phyloP scores from a whole-genome alignment of 2,888 invertebrate genomes.

The Dimorphilus gyrociliatus region DNA sequence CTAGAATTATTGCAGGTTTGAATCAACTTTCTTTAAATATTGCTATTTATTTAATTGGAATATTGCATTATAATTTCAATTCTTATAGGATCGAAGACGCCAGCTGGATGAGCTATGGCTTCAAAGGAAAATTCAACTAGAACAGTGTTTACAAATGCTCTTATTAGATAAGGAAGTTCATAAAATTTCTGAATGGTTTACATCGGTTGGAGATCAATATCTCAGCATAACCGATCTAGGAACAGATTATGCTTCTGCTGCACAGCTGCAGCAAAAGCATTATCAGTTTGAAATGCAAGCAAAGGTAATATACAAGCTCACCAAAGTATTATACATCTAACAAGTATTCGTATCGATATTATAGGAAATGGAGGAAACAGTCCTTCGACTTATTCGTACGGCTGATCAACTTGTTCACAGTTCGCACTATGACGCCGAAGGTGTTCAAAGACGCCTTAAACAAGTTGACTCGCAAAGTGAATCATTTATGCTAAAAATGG shows the following conservation, averaged over 20 bases:
- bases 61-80: neutral
- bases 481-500: constrained; percentile 54
- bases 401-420: constrained; percentile 56
- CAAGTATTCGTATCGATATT: neutral
- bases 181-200: constrained; percentile 35
- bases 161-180: constrained; percentile 55
- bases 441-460: constrained; percentile 27
- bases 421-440: constrained; percentile 47
- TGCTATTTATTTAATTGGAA: neutral
- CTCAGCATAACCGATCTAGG: constrained; percentile 46
- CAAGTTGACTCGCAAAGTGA: constrained; percentile 31
- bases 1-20: constrained; percentile 44
- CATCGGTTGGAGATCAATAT: constrained; percentile 24
- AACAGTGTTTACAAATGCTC: constrained; percentile 58
- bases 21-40: neutral
- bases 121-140: constrained; percentile 54
- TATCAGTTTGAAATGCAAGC: constrained; percentile 53
- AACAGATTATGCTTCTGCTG: constrained; percentile 54
- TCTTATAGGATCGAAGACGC: constrained; percentile 47
- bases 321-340: neutral
- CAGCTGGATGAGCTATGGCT: constrained; percentile 49
- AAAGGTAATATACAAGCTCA: constrained; percentile 39
- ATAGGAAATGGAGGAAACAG: constrained; percentile 53
- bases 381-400: constrained; percentile 56
- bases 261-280: constrained; percentile 51